These are phyloP conservation scores for Meiosimyza decipiens DNA, from an alignment of 2,888 invertebrate genomes.

Conservation along the genomic window DNA sequence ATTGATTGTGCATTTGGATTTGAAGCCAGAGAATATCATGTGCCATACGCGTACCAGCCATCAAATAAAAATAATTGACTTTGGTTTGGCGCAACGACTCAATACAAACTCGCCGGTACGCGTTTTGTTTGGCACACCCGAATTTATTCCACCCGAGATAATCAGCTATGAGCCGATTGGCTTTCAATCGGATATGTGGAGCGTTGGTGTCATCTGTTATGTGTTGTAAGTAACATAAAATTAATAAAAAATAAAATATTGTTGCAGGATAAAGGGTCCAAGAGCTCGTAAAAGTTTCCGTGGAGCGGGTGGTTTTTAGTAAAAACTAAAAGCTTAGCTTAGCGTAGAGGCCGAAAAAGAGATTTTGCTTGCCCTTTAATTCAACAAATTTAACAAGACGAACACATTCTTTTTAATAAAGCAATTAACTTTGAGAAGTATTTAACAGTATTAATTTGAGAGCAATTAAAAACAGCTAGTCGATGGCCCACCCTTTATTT, in stretches of 20 bases:
- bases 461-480: too few species aligned
- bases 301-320: neutral
- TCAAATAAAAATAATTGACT: constrained; percentile 92
- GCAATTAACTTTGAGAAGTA: too few species aligned
- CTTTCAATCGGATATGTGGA: constrained; percentile 94
- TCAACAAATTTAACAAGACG: too few species aligned
- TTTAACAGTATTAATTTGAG: too few species aligned
- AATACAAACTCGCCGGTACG: constrained; percentile 75
- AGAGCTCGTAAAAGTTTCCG: too few species aligned
- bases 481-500: too few species aligned
- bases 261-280: neutral
- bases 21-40: constrained; percentile 97
- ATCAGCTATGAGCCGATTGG: constrained; percentile 90
- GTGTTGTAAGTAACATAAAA: constrained; percentile 78
- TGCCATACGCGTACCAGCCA: constrained; percentile 87
- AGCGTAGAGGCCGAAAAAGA: too few species aligned
- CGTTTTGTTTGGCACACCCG: constrained; percentile 89
- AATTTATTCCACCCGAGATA: constrained; percentile 93
- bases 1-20: constrained; percentile 87
- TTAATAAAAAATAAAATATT: neutral
- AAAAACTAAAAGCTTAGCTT: too few species aligned
- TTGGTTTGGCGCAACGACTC: constrained; percentile 85
- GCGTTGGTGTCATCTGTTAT: constrained; percentile 92
- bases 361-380: too few species aligned
- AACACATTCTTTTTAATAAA: too few species aligned